phyloP scores from a whole-genome alignment of 2,888 invertebrate species.

The Tineola bisselliella region DNA sequence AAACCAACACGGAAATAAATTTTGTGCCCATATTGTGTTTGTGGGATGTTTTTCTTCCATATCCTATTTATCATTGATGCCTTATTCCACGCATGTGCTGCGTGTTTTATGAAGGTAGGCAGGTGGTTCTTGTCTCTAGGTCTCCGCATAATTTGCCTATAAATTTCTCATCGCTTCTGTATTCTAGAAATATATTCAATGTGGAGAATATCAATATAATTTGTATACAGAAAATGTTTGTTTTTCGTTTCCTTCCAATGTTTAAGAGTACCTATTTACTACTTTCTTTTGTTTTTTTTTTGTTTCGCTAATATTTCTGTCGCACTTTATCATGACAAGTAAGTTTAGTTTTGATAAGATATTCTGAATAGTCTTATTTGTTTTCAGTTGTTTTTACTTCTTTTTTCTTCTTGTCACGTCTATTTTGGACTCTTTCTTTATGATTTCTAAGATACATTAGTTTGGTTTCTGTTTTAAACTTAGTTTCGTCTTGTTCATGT shows the following conservation, averaged over 20 bases:
- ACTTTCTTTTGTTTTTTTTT: neutral
- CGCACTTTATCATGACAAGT: neutral
- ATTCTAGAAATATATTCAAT: neutral
- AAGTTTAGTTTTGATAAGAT: conserved; percentile 1
- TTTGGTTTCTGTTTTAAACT: neutral
- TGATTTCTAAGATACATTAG: neutral
- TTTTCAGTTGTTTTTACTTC: neutral
- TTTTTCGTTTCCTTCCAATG: neutral
- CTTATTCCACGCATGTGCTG: neutral
- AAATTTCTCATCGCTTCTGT: conserved; percentile 2
- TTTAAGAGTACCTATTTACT: neutral
- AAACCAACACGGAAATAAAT: neutral
- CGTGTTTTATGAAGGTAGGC: conserved; percentile 14
- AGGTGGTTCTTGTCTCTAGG: conserved; percentile 15
- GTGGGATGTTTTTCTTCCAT: conserved; percentile 4
- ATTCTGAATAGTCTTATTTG: neutral
- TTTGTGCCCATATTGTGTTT: neutral
- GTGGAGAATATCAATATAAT: neutral
- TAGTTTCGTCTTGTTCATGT: neutral
- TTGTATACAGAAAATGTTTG: neutral
- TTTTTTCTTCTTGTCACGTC: neutral
- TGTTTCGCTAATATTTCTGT: neutral
- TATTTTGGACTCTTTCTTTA: neutral
- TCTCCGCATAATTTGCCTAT: conserved; percentile 22
- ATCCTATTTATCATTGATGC: conserved; percentile 4